These are phyloP conservation scores for Acleris holmiana DNA, from an alignment of 2,888 invertebrate genomes.

Conservation along the genomic window DNA sequence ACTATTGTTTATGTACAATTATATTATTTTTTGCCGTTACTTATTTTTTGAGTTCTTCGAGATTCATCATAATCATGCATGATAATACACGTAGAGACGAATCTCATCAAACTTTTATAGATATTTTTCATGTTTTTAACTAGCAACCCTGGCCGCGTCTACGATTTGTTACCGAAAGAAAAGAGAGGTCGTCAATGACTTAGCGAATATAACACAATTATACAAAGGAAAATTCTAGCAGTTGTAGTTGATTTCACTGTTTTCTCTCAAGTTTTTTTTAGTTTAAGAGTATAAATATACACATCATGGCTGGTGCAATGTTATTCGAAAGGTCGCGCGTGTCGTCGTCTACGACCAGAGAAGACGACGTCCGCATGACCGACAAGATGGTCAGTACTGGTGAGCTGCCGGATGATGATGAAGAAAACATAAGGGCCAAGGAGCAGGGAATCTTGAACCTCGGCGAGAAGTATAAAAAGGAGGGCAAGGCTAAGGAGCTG, in stretches of 20 bases:
- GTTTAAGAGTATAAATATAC: slow-evolving; percentile 78
- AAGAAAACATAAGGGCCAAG: slow-evolving; percentile 95
- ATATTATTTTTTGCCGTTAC: no score
- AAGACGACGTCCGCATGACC: slow-evolving; percentile 89
- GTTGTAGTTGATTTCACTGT: slow-evolving; percentile 72
- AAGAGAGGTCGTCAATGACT: slow-evolving; percentile 80
- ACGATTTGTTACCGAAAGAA: slow-evolving; percentile 77
- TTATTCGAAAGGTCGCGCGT: slow-evolving; percentile 94
- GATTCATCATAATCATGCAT: slow-evolving; percentile 16
- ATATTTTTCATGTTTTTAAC: slow-evolving; percentile 24
- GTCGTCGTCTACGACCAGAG: slow-evolving; percentile 89
- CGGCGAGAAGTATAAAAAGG: slow-evolving; percentile 95
- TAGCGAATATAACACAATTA: slow-evolving; percentile 80
- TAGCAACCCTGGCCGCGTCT: slow-evolving; percentile 77
- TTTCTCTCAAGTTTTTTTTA: slow-evolving; percentile 68
- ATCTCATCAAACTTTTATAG: background rate
- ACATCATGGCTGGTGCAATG: slow-evolving; percentile 95
- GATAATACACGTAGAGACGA: slow-evolving; percentile 11
- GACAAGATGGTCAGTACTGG: slow-evolving; percentile 92
- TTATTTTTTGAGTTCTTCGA: background rate
- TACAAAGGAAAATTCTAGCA: slow-evolving; percentile 80
- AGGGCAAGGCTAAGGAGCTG: slow-evolving; percentile 96
- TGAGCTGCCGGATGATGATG: slow-evolving; percentile 91
- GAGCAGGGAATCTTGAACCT: slow-evolving; percentile 97
- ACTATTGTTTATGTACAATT: no score